Evolutionary conservation across 2,888 invertebrate species (phyloP), one percentile per base, ranked within the genome.

Genomic region (Heteromyza rotundicornis): DNA sequence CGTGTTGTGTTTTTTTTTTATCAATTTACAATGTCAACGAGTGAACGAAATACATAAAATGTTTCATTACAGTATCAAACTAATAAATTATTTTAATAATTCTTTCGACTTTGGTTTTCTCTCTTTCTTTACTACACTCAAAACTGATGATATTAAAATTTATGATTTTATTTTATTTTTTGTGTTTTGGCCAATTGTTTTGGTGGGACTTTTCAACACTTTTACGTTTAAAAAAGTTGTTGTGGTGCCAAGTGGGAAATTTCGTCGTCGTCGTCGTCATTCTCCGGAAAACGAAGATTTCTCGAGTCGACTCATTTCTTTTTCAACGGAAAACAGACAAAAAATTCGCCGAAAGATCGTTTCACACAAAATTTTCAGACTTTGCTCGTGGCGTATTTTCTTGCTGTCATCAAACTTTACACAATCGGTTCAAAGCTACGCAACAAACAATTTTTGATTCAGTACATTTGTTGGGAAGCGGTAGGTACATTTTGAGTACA

Each of bases 1-100:
- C n/a, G n/a, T n/a, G n/a, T n/a, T n/a, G n/a, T n/a, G n/a, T n/a
- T n/a, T n/a, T n/a, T n/a, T n/a, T n/a, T n/a, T n/a, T n/a, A n/a
- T n/a, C n/a, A n/a, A n/a, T n/a, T n/a, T n/a, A n/a, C 40, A 40
- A 27, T 10, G 32, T n/a, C 22, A 3, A 22, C 44, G n/a, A n/a
- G n/a, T n/a, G n/a, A 55, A 17, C 5, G 24, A 32, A 47, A 51
- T 12, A 44, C 23, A 16, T 23, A 17, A 67, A 67, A 66, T 69
- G 68, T 73, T 72, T 66, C 71, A 66, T 64, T 64, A 67, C 72
- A 64, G 70, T 67, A 68, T 69, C 63, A 65, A 69, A 68, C 63
- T 67, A 71, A 71, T 77, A 75, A 75, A 75, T 75, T 74, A 74
- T 75, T 67, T 64, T 65, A 64, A 67, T 57, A 64, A 57, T 64